Base-by-base conservation (phyloP, 2,113 vertebrate genomes). In the Rhagologus leucostigma region DNA sequence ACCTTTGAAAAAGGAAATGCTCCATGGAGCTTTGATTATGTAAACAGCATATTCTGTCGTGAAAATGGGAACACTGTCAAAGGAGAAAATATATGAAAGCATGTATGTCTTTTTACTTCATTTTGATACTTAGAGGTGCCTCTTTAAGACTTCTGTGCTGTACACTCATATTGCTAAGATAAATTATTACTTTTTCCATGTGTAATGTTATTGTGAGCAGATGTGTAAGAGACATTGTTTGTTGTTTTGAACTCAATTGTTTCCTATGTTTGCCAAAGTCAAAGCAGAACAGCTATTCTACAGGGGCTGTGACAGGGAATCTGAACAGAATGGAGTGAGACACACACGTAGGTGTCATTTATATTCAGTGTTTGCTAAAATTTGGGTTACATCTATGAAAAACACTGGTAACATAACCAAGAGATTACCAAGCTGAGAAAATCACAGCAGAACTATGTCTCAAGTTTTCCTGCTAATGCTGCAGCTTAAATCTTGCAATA, bases 1-100 rank as follows among this genome's bases (percentile, higher is more conserved):
- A 96, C 77, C 88, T 96, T 97, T 97, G 94, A 79, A 94, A 96
- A 96, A 84, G 63, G 42, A 96, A 98, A 97, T 65, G 78, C 57
- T 97, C 75, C 69, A 60, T 94, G 91, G 82, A 92, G 76, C 50
- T 97, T 95, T 95, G 52, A 82, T 95, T 96, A 49, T 84, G 69
- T 76, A 95, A 97, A 77, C 65, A 93, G 19, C 56, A 8, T 23
- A 44, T 41, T 91, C 33, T 84, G 35, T 92, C 30, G 35, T 90
- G n/a, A 93, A 97, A 95, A 74, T 30, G 21, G 44, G 30, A 35
- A 91, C 52, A 53, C 26, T 63, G 56, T 79, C 63, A 44, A 60
- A 96, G 37, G 32, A 53, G 49, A 64, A 56, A 79, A 35, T 39
- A 39, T 26, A 67, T 20, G 30, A 50, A 73, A 30, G 35, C 68